Evolutionary conservation across 2,797 vertebrate genomes (phyloP).

Genomic region (Pteronotus mesoamericanus): DNA sequence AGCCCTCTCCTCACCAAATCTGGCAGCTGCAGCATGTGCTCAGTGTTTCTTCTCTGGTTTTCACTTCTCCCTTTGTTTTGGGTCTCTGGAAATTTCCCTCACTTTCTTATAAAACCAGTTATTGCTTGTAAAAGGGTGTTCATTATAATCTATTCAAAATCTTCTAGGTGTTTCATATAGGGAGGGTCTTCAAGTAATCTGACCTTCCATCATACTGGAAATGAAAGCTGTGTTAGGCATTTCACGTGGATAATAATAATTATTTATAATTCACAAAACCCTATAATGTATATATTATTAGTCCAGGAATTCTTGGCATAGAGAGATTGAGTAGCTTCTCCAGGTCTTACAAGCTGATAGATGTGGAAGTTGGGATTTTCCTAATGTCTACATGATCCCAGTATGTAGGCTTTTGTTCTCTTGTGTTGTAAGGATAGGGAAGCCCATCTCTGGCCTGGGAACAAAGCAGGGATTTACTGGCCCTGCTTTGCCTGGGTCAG

Average conservation of each 20-base stretch:
- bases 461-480: too few relatives aligned
- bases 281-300: background rate
- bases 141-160: constrained; percentile 23
- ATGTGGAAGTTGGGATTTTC: background rate
- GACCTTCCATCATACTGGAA: constrained; percentile 12
- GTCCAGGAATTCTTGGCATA: background rate
- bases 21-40: background rate
- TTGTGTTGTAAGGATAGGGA: background rate
- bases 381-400: background rate
- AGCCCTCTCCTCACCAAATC: background rate
- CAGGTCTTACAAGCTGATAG: background rate
- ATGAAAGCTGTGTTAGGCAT: constrained; percentile 10
- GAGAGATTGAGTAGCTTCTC: background rate
- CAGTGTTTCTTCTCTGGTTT: background rate
- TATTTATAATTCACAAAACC: constrained; percentile 4
- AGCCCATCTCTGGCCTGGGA: background rate
- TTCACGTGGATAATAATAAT: constrained; percentile 8
- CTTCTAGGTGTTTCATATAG: constrained; percentile 59
- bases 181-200: constrained; percentile 35
- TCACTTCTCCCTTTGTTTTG: constrained; percentile 12
- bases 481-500: background rate
- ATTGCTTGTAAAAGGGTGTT: constrained; percentile 49
- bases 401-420: background rate
- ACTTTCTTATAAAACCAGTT: constrained; percentile 39
- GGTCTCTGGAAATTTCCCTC: constrained; percentile 14